Conservation (phyloP, 37 sponge, comb jelly and placozoan species). For the Theonella swinhoei region DNA sequence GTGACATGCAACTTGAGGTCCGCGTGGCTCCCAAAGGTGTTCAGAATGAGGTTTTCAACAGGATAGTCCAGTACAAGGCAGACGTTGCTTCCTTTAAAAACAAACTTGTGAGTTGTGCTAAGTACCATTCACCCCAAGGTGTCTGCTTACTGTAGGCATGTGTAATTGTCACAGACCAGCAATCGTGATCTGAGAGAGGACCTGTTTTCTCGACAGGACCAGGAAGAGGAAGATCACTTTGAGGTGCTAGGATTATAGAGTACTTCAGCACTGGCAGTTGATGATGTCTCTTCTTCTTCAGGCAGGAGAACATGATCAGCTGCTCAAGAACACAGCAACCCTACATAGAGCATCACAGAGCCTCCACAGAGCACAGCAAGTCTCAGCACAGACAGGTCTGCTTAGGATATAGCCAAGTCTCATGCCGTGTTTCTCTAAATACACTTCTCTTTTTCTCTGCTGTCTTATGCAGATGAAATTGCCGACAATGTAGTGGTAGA, state of each 20-base stretch:
- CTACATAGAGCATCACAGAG: conserved; percentile 53
- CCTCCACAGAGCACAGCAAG: conserved; percentile 53
- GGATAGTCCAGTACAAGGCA: conserved; percentile 22
- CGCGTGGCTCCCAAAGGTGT: conserved; percentile 20
- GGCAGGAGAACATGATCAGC: conserved; percentile 10
- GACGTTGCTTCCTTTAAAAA: conserved; percentile 9
- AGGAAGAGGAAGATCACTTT: not conserved
- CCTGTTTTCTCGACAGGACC: conserved; percentile 9
- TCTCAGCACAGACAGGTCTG: conserved; percentile 72
- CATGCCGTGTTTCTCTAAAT: too few relatives aligned
- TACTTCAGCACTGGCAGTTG: too few relatives aligned
- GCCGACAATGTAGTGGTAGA: conserved; percentile 58
- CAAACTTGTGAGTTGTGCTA: conserved; percentile 1
- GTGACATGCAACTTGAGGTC: conserved; percentile 43
- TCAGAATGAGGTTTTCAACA: conserved; percentile 6
- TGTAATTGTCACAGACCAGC: not conserved
- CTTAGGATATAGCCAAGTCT: too few relatives aligned
- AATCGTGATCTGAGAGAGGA: conserved; percentile 6
- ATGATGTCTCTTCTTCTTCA: too few relatives aligned
- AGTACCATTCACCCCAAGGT: not conserved
- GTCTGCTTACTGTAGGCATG: too few relatives aligned
- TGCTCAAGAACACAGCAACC: conserved; percentile 62
- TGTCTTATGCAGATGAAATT: conserved; percentile 47
- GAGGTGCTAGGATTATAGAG: not conserved
- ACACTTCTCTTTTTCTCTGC: too few relatives aligned